A percentile compares a stretch with the other conserved stretches of the same genome.
Evolutionary conservation across 2,888 invertebrate species (phyloP).

Genomic region (Drosophila anceps): DNA sequence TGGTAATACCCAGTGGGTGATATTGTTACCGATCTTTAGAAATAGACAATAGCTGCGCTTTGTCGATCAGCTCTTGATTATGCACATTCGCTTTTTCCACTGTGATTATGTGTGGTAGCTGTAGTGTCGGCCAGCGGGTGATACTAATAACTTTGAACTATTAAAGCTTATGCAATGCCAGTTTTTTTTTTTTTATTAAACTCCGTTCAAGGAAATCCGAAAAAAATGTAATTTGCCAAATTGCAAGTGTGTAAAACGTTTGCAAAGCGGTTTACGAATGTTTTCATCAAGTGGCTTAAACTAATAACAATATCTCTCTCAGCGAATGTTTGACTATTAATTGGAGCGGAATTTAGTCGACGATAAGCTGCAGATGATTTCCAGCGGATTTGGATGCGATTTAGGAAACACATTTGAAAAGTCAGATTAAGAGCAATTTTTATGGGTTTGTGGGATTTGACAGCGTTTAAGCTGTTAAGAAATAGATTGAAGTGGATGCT

Average conservation of each 20-base stretch:
- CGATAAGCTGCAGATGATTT: not conserved
- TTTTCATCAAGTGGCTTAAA: not conserved
- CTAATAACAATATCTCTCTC: conserved; percentile 2
- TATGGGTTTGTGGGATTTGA: not conserved
- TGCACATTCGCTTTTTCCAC: not conserved
- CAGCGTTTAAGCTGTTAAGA: not conserved
- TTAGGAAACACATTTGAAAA: not conserved
- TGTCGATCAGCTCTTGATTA: conserved; percentile 22
- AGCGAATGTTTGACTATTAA: not conserved
- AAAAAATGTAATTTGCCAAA: conserved; percentile 15
- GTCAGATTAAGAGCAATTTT: not conserved
- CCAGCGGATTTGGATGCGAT: not conserved
- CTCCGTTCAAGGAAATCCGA: conserved; percentile 15
- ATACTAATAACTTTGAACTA: conserved; percentile 9
- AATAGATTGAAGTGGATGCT: not conserved
- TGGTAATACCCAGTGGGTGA: conserved; percentile 44
- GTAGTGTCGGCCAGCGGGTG: conserved; percentile 4
- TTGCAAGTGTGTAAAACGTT: conserved; percentile 15
- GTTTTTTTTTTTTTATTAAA: not conserved
- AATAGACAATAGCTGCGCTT: conserved; percentile 22
- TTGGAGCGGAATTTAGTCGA: too few species aligned
- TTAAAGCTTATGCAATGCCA: conserved; percentile 16
- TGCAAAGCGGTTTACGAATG: conserved; percentile 3
- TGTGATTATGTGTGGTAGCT: not conserved
- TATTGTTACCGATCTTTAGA: conserved; percentile 29